phyloP scores from a whole-genome alignment of 2,113 vertebrate genomes.

The Gymnocephalus cernua region DNA sequence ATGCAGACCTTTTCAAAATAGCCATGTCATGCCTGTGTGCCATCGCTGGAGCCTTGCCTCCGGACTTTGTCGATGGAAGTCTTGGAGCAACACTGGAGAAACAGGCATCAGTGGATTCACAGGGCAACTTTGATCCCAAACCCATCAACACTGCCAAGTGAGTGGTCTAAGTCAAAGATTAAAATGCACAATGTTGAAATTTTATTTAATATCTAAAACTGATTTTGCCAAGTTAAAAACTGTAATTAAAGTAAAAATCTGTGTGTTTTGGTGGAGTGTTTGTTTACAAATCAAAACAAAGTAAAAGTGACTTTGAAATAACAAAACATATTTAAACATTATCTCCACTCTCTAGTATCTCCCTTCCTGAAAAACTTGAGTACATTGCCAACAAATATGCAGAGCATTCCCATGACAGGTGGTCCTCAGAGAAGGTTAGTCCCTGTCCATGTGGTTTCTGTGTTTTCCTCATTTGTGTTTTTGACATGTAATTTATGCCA shows the following conservation, averaged over 20 bases:
- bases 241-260: not conserved
- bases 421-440: constrained; percentile 97
- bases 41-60: constrained; percentile 93
- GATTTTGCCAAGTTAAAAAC: not conserved
- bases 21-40: constrained; percentile 94
- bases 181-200: not conserved
- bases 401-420: constrained; percentile 97
- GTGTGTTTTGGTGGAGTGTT: not conserved
- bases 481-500: not conserved
- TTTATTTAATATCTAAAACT: not conserved
- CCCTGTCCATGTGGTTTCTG: not conserved
- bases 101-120: constrained; percentile 90
- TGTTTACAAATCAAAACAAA: not conserved
- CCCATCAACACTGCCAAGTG: constrained; percentile 94
- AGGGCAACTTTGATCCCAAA: constrained; percentile 98
- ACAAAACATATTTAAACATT: constrained; percentile 1
- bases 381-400: constrained; percentile 95
- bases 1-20: constrained; percentile 96
- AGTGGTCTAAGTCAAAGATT: constrained; percentile 68
- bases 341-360: constrained; percentile 86
- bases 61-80: constrained; percentile 93
- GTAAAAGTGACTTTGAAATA: not conserved
- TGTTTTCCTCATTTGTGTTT: not conserved
- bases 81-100: constrained; percentile 90
- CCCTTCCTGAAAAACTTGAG: constrained; percentile 96